Percentiles rank a stretch among this genome's conserved stretches.
Conservation (phyloP, 2,797 vertebrate species). For the Salmo trutta region DNA sequence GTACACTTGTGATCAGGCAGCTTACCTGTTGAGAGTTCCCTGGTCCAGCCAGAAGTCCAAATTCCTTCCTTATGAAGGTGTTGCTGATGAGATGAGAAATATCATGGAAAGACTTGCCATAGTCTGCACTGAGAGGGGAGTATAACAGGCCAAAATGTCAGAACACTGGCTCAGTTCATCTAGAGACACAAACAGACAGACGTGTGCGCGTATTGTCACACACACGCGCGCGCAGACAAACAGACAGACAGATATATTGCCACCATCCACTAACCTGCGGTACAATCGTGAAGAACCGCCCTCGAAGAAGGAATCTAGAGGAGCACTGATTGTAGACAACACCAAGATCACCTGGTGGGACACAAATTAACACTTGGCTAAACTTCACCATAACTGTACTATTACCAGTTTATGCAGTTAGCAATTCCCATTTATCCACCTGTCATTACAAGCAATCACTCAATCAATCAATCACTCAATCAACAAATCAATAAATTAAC, state of each 20-base stretch:
- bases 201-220: no score
- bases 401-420: background rate
- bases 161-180: background rate
- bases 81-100: constrained; percentile 77
- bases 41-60: constrained; percentile 79
- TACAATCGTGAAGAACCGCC: constrained; percentile 79
- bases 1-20: background rate
- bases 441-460: background rate
- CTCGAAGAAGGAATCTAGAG: constrained; percentile 63
- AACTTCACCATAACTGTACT: background rate
- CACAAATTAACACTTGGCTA: background rate
- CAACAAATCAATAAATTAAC: no score
- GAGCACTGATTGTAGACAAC: constrained; percentile 75
- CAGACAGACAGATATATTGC: background rate
- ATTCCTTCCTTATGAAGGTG: constrained; percentile 80
- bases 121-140: constrained; percentile 70
- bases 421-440: background rate
- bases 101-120: constrained; percentile 81
- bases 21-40: constrained; percentile 73
- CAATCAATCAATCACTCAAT: background rate
- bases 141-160: constrained; percentile 15
- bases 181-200: background rate
- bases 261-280: constrained; percentile 66
- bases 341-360: constrained; percentile 74
- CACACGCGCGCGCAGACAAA: no score